Evolutionary conservation across 2,113 vertebrate genomes (phyloP).

Genomic region (Albula glossodonta): DNA sequence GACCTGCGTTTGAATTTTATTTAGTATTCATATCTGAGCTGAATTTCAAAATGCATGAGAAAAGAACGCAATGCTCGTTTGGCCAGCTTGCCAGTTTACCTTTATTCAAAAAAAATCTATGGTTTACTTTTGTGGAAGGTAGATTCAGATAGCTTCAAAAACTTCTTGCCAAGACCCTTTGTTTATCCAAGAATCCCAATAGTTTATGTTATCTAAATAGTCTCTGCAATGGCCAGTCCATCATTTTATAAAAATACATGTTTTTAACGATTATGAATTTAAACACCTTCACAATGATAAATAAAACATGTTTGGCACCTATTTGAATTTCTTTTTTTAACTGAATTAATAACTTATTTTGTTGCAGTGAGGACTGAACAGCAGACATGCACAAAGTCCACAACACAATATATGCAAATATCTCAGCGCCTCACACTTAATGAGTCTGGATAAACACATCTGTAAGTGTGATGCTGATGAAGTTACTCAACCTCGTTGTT

Average conservation of each 20-base stretch:
- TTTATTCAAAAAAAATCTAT: not conserved
- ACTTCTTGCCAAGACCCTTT: not conserved
- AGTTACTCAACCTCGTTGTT: too few relatives aligned
- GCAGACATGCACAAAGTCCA: slow-evolving; percentile 52
- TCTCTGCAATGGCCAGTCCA: slow-evolving; percentile 18
- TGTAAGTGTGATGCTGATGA: not conserved
- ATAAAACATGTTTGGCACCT: not conserved
- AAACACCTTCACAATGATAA: not conserved
- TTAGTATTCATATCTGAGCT: not conserved
- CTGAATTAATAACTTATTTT: slow-evolving; percentile 47
- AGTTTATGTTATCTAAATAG: not conserved
- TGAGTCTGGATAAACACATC: not conserved
- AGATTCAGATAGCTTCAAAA: not conserved
- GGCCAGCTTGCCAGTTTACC: not conserved
- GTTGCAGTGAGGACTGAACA: slow-evolving; percentile 45
- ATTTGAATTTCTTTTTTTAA: not conserved
- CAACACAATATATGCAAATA: slow-evolving; percentile 31
- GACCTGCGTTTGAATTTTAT: not conserved
- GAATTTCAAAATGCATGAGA: not conserved
- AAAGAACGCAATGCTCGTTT: not conserved
- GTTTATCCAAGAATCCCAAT: not conserved
- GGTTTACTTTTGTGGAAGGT: slow-evolving; percentile 24
- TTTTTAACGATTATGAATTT: not conserved
- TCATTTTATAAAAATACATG: not conserved
- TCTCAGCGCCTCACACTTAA: slow-evolving; percentile 18